Evolutionary conservation across 2,797 vertebrate species (phyloP), one percentile per base, ranked within the genome.

Genomic region (Cheirogaleus major): DNA sequence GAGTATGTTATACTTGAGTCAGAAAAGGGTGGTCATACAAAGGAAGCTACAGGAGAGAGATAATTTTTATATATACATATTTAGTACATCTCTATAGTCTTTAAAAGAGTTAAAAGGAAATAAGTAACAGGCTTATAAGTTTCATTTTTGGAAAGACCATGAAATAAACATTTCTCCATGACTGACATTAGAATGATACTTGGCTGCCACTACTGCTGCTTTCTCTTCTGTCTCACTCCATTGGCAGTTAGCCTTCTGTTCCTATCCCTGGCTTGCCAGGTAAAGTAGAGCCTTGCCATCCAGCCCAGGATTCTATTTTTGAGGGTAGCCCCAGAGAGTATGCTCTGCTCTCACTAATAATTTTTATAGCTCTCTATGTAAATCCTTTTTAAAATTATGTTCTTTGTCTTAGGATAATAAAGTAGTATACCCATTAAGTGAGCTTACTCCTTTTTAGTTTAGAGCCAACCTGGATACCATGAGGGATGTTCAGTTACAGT

Each of bases 391-490:
- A 22, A 96, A 80, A 50, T 76, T 92, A 25, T 38, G 48, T 92
- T 84, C n/a, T 89, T 7, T 89, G 27, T 67, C 45, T 63, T 76
- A 55, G 67, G 38, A 5, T 91, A 83, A 70, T 48, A 45, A 88
- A 86, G 32, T 55, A 88, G 14, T 55, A 13, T 92, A 48, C 35
- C 35, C 30, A 41, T 70, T 75, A 88, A 92, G 86, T 52, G 63
- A 96, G 57, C 11, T 32, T 91, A 89, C 1, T 50, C 32, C 30
- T 67, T 90, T 91, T 94, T 96, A 93, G 38, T 91, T 95, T 91
- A 86, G 59, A 94, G 15, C 50, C 20, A 59, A 92, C 12, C 20
- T 92, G 13, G 30, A 69, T 93, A 81, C 22, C 13, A 87, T 89
- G 63, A 97, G 59, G 52, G 14, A 38, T 89, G 5, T 70, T 95